A percentile compares a stretch with the other conserved stretches of the same genome.
Evolutionary conservation across 2,797 vertebrate species (phyloP).

Genomic region (Sternotherus odoratus): DNA sequence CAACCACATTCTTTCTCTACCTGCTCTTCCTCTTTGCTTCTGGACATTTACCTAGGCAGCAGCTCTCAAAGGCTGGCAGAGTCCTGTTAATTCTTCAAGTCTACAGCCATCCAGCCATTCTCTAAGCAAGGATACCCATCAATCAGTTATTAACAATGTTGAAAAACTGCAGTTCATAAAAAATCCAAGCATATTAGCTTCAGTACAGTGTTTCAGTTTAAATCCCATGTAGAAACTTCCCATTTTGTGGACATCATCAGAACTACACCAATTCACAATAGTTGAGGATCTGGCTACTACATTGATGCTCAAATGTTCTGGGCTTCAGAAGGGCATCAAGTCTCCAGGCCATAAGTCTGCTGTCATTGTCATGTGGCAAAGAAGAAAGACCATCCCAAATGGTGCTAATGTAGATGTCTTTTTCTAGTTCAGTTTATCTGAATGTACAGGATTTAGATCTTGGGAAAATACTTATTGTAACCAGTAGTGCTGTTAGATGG

Average conservation of each 20-base stretch:
- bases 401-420: background rate
- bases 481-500: background rate
- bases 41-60: background rate
- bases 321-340: background rate
- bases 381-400: background rate
- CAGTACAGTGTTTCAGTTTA: accelerated
- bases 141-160: background rate
- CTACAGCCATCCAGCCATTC: background rate
- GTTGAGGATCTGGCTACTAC: background rate
- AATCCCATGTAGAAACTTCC: accelerated
- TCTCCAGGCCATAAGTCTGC: background rate
- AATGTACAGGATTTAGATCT: background rate
- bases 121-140: background rate
- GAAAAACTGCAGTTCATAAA: accelerated
- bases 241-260: accelerated
- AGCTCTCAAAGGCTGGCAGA: background rate
- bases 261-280: accelerated
- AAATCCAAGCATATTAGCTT: accelerated
- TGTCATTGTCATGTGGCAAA: background rate
- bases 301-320: background rate
- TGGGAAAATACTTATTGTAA: background rate
- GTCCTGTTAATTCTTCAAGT: background rate
- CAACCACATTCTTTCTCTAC: background rate
- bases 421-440: background rate
- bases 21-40: constrained; percentile 8